Evolutionary conservation across 2,888 invertebrate species (phyloP).

Genomic region (Teinopalpus imperialis): DNA sequence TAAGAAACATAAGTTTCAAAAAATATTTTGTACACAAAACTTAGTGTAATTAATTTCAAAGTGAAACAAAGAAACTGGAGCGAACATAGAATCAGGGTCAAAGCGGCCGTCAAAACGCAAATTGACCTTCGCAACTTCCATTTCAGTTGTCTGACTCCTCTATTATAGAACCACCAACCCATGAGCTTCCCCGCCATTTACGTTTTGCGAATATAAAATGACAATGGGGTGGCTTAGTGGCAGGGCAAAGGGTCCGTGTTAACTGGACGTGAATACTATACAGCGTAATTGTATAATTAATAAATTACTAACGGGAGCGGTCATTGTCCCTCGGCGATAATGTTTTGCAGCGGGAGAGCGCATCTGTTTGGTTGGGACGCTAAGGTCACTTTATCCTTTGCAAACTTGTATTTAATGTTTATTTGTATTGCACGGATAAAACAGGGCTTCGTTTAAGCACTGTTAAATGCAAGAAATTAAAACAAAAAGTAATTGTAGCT

Average conservation of each 20-base stretch:
- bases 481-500: too few species aligned
- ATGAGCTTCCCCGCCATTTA: conserved; percentile 41
- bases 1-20: too few species aligned
- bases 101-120: conserved; percentile 39
- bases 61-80: conserved; percentile 9
- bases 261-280: conserved; percentile 52
- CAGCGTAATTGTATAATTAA: conserved; percentile 71
- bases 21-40: too few species aligned
- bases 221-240: conserved; percentile 33
- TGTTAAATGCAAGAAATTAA: conserved; percentile 12
- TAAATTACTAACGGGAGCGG: conserved; percentile 73
- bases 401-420: conserved; percentile 40
- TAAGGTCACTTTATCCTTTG: conserved; percentile 63
- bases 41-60: too few species aligned
- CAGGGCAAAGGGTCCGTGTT: conserved; percentile 48
- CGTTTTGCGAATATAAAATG: conserved; percentile 32
- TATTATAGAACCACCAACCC: conserved; percentile 45
- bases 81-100: conserved; percentile 32
- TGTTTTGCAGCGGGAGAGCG: conserved; percentile 65
- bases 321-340: conserved; percentile 71
- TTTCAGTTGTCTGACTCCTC: conserved; percentile 54
- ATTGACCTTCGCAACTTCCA: conserved; percentile 65
- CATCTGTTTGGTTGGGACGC: conserved; percentile 69
- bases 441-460: neutral
- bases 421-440: conserved; percentile 20